These are phyloP conservation scores for Leiothrix lutea DNA, from an alignment of 2,113 vertebrate genomes.

Conservation along the genomic window DNA sequence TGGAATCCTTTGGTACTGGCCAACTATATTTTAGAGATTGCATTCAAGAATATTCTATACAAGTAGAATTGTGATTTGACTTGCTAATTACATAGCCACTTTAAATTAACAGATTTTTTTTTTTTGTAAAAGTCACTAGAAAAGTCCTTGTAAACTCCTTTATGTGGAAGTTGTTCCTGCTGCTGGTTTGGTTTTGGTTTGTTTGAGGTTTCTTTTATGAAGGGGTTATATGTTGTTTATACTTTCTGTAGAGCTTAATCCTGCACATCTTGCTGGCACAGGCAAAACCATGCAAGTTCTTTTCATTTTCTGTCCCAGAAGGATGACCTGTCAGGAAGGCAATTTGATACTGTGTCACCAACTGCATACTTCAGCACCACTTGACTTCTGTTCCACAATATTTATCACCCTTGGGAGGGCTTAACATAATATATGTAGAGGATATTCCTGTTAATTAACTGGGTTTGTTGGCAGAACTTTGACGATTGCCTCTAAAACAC, in stretches of 20 bases:
- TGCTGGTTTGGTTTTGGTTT: background rate
- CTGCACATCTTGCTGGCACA: background rate
- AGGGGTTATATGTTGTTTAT: background rate
- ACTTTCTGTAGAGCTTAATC: background rate
- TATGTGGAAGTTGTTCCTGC: background rate
- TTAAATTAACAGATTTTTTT: background rate
- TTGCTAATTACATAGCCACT: background rate
- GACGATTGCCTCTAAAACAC: background rate
- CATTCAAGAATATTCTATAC: background rate
- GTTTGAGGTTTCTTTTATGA: background rate
- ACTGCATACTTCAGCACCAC: background rate
- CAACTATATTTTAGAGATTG: background rate
- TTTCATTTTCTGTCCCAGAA: background rate
- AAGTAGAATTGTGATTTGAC: background rate
- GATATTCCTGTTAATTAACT: background rate
- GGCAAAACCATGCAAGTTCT: background rate
- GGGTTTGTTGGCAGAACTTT: background rate
- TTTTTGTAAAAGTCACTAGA: background rate
- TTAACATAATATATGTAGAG: background rate
- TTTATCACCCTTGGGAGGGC: background rate
- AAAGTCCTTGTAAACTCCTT: background rate
- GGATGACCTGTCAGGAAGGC: background rate
- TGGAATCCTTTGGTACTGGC: background rate
- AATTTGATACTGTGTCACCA: background rate
- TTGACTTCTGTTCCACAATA: background rate